Evolutionary conservation across 2,113 vertebrate genomes (phyloP), one percentile per base, ranked within the genome.

Genomic region (Syngnathus scovelli): DNA sequence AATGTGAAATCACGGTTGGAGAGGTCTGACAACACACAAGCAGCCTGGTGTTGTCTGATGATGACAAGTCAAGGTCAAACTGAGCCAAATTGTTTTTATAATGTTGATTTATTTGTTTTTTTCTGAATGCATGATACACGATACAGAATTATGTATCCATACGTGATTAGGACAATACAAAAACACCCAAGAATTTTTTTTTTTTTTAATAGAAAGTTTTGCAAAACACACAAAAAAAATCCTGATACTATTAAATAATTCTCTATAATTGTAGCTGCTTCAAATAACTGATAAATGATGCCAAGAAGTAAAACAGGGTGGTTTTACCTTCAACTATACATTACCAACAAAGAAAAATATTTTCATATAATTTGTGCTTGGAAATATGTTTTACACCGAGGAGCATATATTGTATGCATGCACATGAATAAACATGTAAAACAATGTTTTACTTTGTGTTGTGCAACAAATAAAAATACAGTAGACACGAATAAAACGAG

Each of bases 21-120:
- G 1, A 6, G 64, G 27, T 79, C 67, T 59, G 51, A 38, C 49
- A 27, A 36, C 67, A 44, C 18, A 12, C 43, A 49, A 41, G 41
- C 62, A 55, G 1, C 68, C 69, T 4, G 61, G 69, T 77, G 68
- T 43, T 61, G 59, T 43, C 66, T 5, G 3, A 56, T 44, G 67
- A 56, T 44, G 67, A 41, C 77, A 51, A 15, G 18, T 61, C 71
- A 79, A 85, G 67, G 77, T 85, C 80, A 80, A 61, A 70, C 21
- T 49, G 39, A 78, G 72, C 15, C 71, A 36, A 51, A 21, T 7
- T 69, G 72, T 83, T 54, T 77, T 77, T 81, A 75, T 71, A 3
- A 83, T 80, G 68, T 65, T 41, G 67, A 72, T 92, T 91, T 46
- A 13, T 46, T 46, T 89, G 90, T 90, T 90, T 74, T 77, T 78